Percentiles rank a stretch among this genome's conserved stretches.
Evolutionary conservation across 2,888 invertebrate species (phyloP).

Genomic region (Melanostoma scalare): DNA sequence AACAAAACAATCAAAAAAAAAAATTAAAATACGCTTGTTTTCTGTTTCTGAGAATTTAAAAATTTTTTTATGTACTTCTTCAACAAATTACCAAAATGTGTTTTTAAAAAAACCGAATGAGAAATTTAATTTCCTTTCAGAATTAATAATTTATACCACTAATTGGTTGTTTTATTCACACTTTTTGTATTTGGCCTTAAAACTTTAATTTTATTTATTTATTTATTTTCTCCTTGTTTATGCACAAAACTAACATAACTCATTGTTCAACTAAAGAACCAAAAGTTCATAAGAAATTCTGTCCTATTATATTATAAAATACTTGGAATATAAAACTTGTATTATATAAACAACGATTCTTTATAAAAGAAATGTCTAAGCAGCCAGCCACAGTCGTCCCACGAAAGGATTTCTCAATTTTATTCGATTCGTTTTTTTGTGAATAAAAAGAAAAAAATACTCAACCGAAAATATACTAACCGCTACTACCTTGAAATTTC

Average conservation of each 20-base stretch:
- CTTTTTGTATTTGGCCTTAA: no score
- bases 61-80: constrained; percentile 14
- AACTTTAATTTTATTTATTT: neutral
- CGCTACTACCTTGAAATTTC: constrained; percentile 66
- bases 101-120: neutral
- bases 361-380: constrained; percentile 9
- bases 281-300: no score
- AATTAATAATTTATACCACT: no score
- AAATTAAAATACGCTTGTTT: constrained; percentile 6
- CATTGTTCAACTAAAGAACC: no score
- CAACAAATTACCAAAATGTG: neutral
- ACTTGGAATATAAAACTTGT: neutral
- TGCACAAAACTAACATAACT: no score
- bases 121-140: constrained; percentile 17
- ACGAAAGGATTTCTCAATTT: constrained; percentile 46
- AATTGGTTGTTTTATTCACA: no score
- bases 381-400: constrained; percentile 26
- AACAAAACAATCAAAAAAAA: neutral
- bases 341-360: constrained; percentile 40
- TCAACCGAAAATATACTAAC: constrained; percentile 68
- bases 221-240: neutral
- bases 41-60: neutral
- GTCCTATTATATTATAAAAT: neutral
- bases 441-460: constrained; percentile 50
- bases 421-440: neutral